phyloP scores from a whole-genome alignment of 2,797 vertebrate genomes.

The Pagetopsis macropterus region DNA sequence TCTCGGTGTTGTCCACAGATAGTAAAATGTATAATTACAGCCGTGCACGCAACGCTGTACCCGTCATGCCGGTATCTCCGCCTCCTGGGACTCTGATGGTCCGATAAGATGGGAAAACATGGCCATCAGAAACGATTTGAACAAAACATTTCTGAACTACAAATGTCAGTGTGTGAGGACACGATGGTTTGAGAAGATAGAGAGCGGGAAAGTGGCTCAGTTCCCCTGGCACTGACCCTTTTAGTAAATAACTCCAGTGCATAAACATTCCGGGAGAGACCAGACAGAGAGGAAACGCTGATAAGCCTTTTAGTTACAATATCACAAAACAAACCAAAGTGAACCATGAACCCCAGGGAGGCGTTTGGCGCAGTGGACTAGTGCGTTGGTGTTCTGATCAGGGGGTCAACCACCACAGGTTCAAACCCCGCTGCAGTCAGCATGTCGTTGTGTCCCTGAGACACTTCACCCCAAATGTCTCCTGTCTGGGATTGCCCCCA shows the following conservation, averaged over 20 bases:
- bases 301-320: neutral
- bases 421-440: too few relatives aligned
- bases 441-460: too few relatives aligned
- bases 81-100: conserved; percentile 46
- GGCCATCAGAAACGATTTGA: conserved; percentile 3
- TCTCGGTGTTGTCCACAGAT: neutral
- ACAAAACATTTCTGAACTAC: neutral
- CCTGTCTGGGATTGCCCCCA: too few relatives aligned
- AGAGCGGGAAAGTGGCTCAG: conserved; percentile 15
- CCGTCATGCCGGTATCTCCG: conserved; percentile 36
- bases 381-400: too few relatives aligned
- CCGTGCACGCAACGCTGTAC: conserved; percentile 57
- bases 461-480: too few relatives aligned
- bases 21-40: conserved; percentile 58
- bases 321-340: neutral
- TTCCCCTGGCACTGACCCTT: conserved; percentile 30
- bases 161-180: too few relatives aligned
- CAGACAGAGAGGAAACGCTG: conserved; percentile 8
- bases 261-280: conserved; percentile 42
- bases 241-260: conserved; percentile 20
- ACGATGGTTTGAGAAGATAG: neutral
- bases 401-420: too few relatives aligned
- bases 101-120: conserved; percentile 24
- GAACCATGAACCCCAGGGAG: neutral
- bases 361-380: too few relatives aligned